These are phyloP conservation scores for Pterois miles DNA, from an alignment of 2,797 vertebrate genomes.

Conservation along the genomic window DNA sequence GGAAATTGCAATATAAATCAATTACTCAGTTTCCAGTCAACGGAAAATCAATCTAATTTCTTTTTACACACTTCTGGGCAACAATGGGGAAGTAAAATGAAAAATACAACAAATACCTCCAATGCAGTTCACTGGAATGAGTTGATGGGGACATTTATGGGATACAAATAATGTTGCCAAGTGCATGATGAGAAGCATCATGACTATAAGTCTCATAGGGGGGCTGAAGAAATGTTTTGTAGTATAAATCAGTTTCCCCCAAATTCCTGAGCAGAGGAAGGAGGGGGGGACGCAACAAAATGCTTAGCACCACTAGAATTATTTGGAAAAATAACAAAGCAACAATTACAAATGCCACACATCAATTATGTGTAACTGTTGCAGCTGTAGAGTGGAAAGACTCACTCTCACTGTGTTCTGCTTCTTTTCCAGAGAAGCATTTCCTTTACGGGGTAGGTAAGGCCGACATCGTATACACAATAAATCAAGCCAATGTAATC, in stretches of 20 bases:
- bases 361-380: constrained; percentile 70
- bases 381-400: constrained; percentile 52
- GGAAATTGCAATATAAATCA: constrained; percentile 29
- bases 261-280: constrained; percentile 42
- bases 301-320: constrained; percentile 53
- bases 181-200: constrained; percentile 29
- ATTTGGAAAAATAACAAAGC: constrained; percentile 76
- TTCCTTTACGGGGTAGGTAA: constrained; percentile 44
- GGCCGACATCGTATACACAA: constrained; percentile 32
- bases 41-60: constrained; percentile 14
- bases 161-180: constrained; percentile 48
- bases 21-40: constrained; percentile 14
- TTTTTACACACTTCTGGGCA: constrained; percentile 4
- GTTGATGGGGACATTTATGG: background rate
- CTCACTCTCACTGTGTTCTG: constrained; percentile 37
- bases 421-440: constrained; percentile 54
- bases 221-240: constrained; percentile 25
- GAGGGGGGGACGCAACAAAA: constrained; percentile 37
- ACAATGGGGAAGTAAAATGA: background rate
- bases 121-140: background rate
- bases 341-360: constrained; percentile 70
- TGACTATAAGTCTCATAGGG: constrained; percentile 28
- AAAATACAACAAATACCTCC: background rate
- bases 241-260: constrained; percentile 41
- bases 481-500: constrained; percentile 65